Base-by-base conservation (phyloP, 1,140 invertebrate genomes). In the Lepidurus arcticus region DNA sequence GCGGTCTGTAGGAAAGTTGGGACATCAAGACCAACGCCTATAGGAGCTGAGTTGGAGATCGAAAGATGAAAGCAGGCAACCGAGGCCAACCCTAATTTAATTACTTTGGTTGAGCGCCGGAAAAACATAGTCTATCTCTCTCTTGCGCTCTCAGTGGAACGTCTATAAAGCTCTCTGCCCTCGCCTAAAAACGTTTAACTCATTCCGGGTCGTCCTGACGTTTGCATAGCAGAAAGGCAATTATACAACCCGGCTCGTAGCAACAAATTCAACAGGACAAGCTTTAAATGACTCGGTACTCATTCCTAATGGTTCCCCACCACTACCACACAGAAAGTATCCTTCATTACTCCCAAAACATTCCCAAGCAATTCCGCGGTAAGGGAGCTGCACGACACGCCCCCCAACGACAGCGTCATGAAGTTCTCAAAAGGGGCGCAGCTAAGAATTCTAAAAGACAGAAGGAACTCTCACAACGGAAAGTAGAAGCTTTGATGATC, bases 161-260 rank as follows among this genome's bases (percentile, higher is more conserved):
- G 34, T 34, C 34, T 34, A 65, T 65, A 65, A 65, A 65, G 16
- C 53, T 47, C 16, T 47, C 45, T 65, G 53, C n/a, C 13, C n/a
- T 13, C 16, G 53, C 53, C 53, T 65, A 47, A 21, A 65, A 65
- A 21, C 53, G 7, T 21, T 65, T 65, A 65, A 65, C 53, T 65
- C 53, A 65, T 65, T 65, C 53, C 21, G 21, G 13, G 21, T 65
- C 53, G 53, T 65, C 21, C 16, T 16, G n/a, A 65, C 53, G 53
- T 65, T 65, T 65, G 53, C 53, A 65, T 65, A 65, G 21, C 53
- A 65, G 21, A 65, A n/a, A 65, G 53, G 53, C 53, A 65, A 65
- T 65, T 65, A 65, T 65, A 3, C 53, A 65, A 65, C 53, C 1
- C 53, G 8, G n/a, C 53, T 7, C 53, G 53, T 16, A 7, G 16